Base-by-base conservation (phyloP, 1,140 invertebrate genomes). In the Leptopilina clavipes region DNA sequence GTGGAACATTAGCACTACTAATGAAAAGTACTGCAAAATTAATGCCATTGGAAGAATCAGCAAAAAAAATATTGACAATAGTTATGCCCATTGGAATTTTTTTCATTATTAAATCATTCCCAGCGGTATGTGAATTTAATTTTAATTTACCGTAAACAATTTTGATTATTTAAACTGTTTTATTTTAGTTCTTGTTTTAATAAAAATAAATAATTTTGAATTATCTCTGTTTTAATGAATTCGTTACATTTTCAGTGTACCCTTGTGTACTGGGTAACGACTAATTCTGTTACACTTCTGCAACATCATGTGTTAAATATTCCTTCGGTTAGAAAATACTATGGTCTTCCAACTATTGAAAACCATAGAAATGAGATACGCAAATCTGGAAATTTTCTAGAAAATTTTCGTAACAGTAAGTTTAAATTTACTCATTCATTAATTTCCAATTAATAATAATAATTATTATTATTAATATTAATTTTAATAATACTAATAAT, bases 221-320 rank as follows among this genome's bases (percentile, higher is more conserved):
- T 52, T 52, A n/a, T 52, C 0, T 52, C 17, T 52, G 2, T 8
- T 54, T 18, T 19, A 19, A 54, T 0, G 3, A n/a, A 65, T 25
- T 44, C 54, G 37, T 70, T 18, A n/a, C 43, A 73, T 52, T 87
- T 88, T 44, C 82, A 93, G 93, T 96, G 95, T 18, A 94, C 98
- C 83, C 89, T 97, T 25, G 94, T 94, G 43, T 98, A 98, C 87
- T 99, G 97, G 97, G 92, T 93, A 54, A 94, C 95, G 40, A 96
- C 93, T 75, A 98, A 99, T 89, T 92, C 95, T 45, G 94, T 98
- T 77, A 97, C 97, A 0, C 86, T 99, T n/a, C 78, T 92, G 0
- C 97, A 98, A 93, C 95, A 96, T 18, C 92, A 93, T 9, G 77
- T 98, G 73, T 90, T 98, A 10, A 94, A 93, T 87, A 92, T 97